Base-by-base conservation (phyloP, 2,113 vertebrate genomes). In the Periophthalmus modestus region DNA sequence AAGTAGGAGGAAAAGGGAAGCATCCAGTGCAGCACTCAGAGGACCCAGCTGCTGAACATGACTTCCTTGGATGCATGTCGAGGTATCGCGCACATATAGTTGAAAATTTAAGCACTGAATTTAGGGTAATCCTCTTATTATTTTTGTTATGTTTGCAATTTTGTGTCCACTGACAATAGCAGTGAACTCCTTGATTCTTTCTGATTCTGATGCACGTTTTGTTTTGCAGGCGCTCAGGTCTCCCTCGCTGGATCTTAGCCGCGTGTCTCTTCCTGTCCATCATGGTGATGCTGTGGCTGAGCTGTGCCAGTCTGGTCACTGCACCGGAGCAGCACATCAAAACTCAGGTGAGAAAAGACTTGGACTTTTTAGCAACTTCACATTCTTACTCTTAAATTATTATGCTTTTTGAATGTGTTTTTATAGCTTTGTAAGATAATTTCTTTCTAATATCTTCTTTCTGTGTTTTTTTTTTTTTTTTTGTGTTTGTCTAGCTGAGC, bases 11-110 rank as follows among this genome's bases (percentile, higher is more conserved):
- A 0, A 92, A 93, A 79, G 92, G 92, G 50, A 96, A 93, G 85
- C 92, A 90, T 73, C 89, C 92, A 18, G 75, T 12, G 5, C 93
- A 91, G 58, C 89, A 90, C 0, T 14, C 77, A 0, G 95, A 95
- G 0, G 90, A 92, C 1, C 87, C 92, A 0, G 85, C 89, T 4
- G 88, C 92, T 0, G 96, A 98, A 79, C 96, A 95, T 0, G 96
- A 99, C 89, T 97, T 99, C 91, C 94, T 99, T 0, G 96, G 96
- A 70, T 99, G 97, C 93, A 97, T 99, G 96, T 96, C 97, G 67
- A 95, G 96, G 97, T 98, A 83, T 80, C 34, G 6, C 47, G 9
- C n/a, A 66, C 39, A 66, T 21, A 55, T 0, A 21, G 7, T 21
- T 55, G 1, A 55, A 3, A 10, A 55, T 55, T 7, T 43, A 43